phyloP scores from a whole-genome alignment of 1,140 invertebrate genomes.

The Hycleus cichorii region DNA sequence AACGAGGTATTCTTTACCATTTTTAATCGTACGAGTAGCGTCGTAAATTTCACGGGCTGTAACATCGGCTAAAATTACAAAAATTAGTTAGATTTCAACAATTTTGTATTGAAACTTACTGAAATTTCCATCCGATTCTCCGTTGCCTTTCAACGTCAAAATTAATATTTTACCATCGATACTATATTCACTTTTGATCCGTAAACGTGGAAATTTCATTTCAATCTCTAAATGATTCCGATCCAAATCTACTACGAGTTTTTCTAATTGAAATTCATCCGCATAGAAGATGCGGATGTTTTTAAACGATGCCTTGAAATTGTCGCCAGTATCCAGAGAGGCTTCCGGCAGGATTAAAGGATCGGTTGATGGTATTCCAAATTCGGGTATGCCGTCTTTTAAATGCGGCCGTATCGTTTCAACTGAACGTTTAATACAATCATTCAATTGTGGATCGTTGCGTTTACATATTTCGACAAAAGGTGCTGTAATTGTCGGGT shows the following conservation, averaged over 20 bases:
- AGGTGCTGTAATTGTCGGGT: conserved; percentile 40
- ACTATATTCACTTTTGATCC: conserved; percentile 22
- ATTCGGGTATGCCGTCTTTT: conserved; percentile 43
- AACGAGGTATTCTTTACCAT: conserved; percentile 25
- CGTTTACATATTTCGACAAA: conserved; percentile 46
- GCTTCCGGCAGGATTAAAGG: conserved; percentile 38
- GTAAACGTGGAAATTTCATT: conserved; percentile 18
- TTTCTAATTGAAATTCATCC: conserved; percentile 20
- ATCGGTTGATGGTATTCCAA: conserved; percentile 41
- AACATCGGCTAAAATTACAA: conserved; percentile 21
- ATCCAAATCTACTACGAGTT: conserved; percentile 24
- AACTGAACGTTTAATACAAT: conserved; percentile 44
- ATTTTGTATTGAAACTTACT: conserved; percentile 19
- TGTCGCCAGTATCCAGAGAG: conserved; percentile 16
- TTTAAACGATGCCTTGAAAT: conserved; percentile 24
- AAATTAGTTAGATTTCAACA: neutral
- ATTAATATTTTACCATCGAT: conserved; percentile 26
- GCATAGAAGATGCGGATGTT: conserved; percentile 24
- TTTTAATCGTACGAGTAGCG: conserved; percentile 23
- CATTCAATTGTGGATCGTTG: conserved; percentile 42
- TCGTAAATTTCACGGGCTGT: conserved; percentile 9
- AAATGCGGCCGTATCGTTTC: conserved; percentile 41
- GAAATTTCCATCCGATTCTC: conserved; percentile 27
- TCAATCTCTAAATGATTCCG: conserved; percentile 11
- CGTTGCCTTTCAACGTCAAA: conserved; percentile 23